These are phyloP conservation scores for Montipora efflorescens DNA, from an alignment of 64 coral and sea anemone genomes.

Conservation along the genomic window DNA sequence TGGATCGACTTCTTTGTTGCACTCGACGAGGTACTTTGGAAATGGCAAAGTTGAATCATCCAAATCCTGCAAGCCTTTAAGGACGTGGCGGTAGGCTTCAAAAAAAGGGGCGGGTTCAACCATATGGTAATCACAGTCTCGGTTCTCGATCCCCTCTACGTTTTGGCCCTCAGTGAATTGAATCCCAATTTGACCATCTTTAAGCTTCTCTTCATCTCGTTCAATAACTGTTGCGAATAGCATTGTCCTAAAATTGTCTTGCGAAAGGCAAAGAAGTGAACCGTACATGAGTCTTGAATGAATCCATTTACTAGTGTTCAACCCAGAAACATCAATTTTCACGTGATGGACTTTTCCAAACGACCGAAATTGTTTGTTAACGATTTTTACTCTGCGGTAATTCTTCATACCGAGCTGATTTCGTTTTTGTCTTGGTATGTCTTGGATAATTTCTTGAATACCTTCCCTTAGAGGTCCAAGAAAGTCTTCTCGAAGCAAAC, in stretches of 20 bases:
- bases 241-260: slow-evolving; percentile 73
- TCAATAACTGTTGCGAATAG: slow-evolving; percentile 76
- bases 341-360: slow-evolving; percentile 59
- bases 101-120: slow-evolving; percentile 49
- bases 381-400: slow-evolving; percentile 56
- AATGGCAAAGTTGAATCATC: slow-evolving; percentile 70
- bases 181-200: background rate
- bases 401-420: slow-evolving; percentile 46
- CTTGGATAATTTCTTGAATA: slow-evolving; percentile 37
- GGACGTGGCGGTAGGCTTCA: slow-evolving; percentile 73
- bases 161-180: slow-evolving; percentile 30
- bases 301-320: slow-evolving; percentile 54
- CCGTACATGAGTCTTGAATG: slow-evolving; percentile 41
- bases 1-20: slow-evolving; percentile 20
- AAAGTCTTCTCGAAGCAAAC: slow-evolving; percentile 80
- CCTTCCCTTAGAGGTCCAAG: slow-evolving; percentile 75
- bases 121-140: slow-evolving; percentile 16
- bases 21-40: background rate
- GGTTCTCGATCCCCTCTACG: slow-evolving; percentile 40
- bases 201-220: slow-evolving; percentile 28
- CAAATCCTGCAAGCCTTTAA: slow-evolving; percentile 59
- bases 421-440: slow-evolving; percentile 49
- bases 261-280: slow-evolving; percentile 80
- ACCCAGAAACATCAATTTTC: slow-evolving; percentile 67
- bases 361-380: slow-evolving; percentile 53